Conservation (phyloP, 2,113 vertebrate species). For the Lycocorax pyrrhopterus region DNA sequence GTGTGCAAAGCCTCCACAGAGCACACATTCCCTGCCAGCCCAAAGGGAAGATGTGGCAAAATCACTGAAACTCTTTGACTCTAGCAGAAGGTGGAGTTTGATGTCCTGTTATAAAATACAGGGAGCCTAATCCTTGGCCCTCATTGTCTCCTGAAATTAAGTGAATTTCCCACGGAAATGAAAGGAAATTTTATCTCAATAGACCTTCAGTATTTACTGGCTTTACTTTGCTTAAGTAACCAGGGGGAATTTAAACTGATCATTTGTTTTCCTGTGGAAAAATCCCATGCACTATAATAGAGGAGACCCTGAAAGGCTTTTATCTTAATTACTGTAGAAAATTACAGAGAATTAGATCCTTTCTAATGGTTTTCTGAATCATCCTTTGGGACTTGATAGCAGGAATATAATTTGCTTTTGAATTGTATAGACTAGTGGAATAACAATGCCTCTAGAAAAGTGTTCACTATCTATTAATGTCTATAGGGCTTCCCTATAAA, state of each 20-base stretch:
- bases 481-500: not conserved
- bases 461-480: not conserved
- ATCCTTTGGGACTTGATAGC: conserved; percentile 33
- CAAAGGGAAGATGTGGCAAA: not conserved
- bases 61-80: not conserved
- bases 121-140: not conserved
- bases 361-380: conserved; percentile 47
- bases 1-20: not conserved
- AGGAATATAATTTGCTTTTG: conserved; percentile 7
- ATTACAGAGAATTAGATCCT: conserved; percentile 49
- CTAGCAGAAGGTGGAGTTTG: not conserved
- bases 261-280: conserved; percentile 28
- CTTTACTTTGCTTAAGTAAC: not conserved
- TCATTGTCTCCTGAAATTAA: not conserved
- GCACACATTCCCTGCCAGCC: not conserved
- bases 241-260: conserved; percentile 31
- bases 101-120: not conserved
- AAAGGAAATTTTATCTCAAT: not conserved
- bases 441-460: conserved; percentile 29
- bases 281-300: conserved; percentile 25
- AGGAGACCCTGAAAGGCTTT: conserved; percentile 41
- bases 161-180: not conserved
- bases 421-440: conserved; percentile 28
- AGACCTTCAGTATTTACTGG: not conserved
- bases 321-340: conserved; percentile 56